Evolutionary conservation across 2,888 invertebrate genomes (phyloP).

Genomic region (Xanthostigma xanthostigma): DNA sequence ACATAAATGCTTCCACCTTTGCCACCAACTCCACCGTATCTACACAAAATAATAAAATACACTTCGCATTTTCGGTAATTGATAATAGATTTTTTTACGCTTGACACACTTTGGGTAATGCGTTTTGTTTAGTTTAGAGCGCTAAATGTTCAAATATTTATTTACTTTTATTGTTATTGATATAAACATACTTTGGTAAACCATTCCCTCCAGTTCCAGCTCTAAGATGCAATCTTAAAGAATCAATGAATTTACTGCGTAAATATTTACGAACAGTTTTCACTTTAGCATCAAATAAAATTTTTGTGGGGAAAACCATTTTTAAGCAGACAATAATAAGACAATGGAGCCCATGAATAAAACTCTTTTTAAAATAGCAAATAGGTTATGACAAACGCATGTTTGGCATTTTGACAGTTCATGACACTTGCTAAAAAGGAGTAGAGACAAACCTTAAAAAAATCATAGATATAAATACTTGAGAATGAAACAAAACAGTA

Average conservation of each 20-base stretch:
- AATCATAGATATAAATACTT: too few species aligned
- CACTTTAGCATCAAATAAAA: slow-evolving; percentile 31
- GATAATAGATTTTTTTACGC: not conserved
- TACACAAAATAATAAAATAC: slow-evolving; percentile 32
- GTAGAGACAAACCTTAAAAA: too few species aligned
- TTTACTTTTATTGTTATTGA: not conserved
- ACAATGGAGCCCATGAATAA: too few species aligned
- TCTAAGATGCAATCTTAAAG: slow-evolving; percentile 59
- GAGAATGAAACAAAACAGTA: too few species aligned
- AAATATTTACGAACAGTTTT: slow-evolving; percentile 35
- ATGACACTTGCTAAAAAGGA: too few species aligned
- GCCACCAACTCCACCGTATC: slow-evolving; percentile 82
- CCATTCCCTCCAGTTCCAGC: slow-evolving; percentile 76
- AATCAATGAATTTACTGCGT: slow-evolving; percentile 54
- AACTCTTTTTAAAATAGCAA: too few species aligned
- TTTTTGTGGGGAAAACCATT: slow-evolving; percentile 36
- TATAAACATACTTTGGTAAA: slow-evolving; percentile 33
- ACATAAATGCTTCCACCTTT: slow-evolving; percentile 77
- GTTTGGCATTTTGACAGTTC: too few species aligned
- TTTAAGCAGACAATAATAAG: not conserved
- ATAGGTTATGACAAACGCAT: too few species aligned
- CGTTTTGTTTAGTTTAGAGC: too few species aligned
- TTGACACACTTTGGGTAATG: not conserved
- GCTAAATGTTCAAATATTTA: too few species aligned
- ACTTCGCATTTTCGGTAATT: not conserved